Conservation (phyloP, 2,113 vertebrate species). For the Haemorhous mexicanus region DNA sequence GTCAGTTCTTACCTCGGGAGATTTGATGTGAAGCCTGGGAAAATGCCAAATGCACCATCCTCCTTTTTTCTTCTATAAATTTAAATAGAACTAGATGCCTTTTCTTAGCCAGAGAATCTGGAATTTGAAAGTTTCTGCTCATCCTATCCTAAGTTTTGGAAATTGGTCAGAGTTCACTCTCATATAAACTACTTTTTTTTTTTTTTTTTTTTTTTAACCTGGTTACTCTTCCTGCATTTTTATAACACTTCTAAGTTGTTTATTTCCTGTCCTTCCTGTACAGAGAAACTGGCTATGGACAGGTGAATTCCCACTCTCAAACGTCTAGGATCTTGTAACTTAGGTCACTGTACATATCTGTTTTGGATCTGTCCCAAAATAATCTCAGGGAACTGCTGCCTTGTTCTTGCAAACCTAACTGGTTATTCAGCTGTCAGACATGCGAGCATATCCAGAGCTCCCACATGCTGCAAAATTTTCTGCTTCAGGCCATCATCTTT, state of each 20-base stretch:
- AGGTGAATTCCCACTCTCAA: not conserved
- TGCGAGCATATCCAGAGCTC: not conserved
- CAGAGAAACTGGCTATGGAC: not conserved
- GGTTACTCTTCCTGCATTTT: not conserved
- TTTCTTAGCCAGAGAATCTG: not conserved
- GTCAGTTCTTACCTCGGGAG: not conserved
- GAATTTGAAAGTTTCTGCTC: not conserved
- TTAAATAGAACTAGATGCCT: not conserved
- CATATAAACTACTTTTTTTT: fast-evolving
- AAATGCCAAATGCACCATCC: not conserved
- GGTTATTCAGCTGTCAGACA: not conserved
- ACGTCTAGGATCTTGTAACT: not conserved
- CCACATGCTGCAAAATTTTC: not conserved
- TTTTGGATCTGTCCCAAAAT: not conserved
- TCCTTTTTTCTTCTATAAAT: not conserved
- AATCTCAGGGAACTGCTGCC: not conserved
- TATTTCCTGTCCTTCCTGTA: not conserved
- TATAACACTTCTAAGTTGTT: not conserved
- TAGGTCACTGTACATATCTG: not conserved
- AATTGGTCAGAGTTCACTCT: not conserved
- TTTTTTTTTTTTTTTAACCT: not conserved
- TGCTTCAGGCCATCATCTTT: not conserved
- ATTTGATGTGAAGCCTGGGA: not conserved
- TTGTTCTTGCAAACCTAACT: not conserved
- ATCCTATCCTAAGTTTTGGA: not conserved